Conservation (phyloP, 2,888 invertebrate species). For the Nomada flava region DNA sequence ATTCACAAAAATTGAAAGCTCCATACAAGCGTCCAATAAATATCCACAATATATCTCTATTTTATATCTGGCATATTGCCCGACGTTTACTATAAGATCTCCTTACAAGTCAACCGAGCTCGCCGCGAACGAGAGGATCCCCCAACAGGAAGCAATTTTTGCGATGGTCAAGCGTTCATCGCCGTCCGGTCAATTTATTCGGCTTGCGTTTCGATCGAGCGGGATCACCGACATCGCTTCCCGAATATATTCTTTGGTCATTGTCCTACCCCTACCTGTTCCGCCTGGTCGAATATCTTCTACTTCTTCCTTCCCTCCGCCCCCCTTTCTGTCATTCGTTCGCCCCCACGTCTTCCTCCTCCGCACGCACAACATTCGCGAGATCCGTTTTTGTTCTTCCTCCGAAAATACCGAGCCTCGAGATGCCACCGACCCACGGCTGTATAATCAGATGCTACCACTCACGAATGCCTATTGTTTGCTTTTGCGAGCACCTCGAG, state of each 20-base stretch:
- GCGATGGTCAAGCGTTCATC: slow-evolving; percentile 56
- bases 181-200: slow-evolving; percentile 54
- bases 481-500: slow-evolving; percentile 32
- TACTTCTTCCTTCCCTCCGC: neutral
- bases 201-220: slow-evolving; percentile 54
- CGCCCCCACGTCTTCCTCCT: slow-evolving; percentile 10
- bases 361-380: slow-evolving; percentile 30
- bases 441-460: slow-evolving; percentile 51
- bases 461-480: slow-evolving; percentile 54
- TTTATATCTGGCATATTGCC: too few species aligned
- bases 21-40: too few species aligned
- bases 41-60: too few species aligned
- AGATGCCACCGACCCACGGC: slow-evolving; percentile 42
- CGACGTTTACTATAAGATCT: neutral
- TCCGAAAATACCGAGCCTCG: slow-evolving; percentile 51
- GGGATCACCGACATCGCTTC: slow-evolving; percentile 50
- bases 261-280: slow-evolving; percentile 60
- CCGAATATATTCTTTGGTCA: slow-evolving; percentile 64
- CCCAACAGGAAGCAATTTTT: slow-evolving; percentile 58
- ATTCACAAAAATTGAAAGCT: too few species aligned
- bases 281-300: slow-evolving; percentile 40
- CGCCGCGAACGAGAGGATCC: neutral
- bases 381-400: slow-evolving; percentile 58
- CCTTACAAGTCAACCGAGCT: neutral
- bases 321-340: neutral